phyloP scores from a whole-genome alignment of 2,888 invertebrate genomes.

The Oscheius sp. region DNA sequence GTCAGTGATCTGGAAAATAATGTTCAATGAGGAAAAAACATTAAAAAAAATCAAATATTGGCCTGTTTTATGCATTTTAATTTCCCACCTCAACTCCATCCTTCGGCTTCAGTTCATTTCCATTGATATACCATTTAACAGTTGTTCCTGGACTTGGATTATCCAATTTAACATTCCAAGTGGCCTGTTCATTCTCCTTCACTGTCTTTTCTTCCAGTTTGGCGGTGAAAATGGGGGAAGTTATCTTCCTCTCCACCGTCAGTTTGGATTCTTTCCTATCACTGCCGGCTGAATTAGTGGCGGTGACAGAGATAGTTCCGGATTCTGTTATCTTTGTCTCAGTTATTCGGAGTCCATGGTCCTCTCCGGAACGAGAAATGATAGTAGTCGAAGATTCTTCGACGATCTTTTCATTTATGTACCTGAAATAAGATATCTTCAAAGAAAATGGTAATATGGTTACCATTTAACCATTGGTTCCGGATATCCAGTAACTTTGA shows the following conservation, averaged over 20 bases:
- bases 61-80: neutral
- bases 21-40: neutral
- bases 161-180: constrained; percentile 51
- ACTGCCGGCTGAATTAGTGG: constrained; percentile 58
- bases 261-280: constrained; percentile 66
- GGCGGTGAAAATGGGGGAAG: constrained; percentile 84
- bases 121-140: constrained; percentile 61
- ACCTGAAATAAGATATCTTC: too few species aligned
- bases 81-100: constrained; percentile 39
- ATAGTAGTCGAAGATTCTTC: constrained; percentile 38
- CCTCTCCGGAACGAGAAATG: constrained; percentile 39
- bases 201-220: constrained; percentile 85
- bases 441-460: too few species aligned
- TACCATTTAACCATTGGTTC: constrained; percentile 70
- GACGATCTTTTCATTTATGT: constrained; percentile 54
- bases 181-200: constrained; percentile 78
- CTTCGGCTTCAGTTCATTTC: constrained; percentile 45
- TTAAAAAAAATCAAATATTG: neutral
- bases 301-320: constrained; percentile 56
- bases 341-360: constrained; percentile 51
- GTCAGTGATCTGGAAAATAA: constrained; percentile 53
- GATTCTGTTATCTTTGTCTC: constrained; percentile 44
- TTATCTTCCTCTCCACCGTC: constrained; percentile 70
- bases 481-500: constrained; percentile 57
- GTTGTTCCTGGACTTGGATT: constrained; percentile 48